Evolutionary conservation across 2,888 invertebrate species (phyloP), one percentile per base, ranked within the genome.

Genomic region (Eupithecia tripunctaria): DNA sequence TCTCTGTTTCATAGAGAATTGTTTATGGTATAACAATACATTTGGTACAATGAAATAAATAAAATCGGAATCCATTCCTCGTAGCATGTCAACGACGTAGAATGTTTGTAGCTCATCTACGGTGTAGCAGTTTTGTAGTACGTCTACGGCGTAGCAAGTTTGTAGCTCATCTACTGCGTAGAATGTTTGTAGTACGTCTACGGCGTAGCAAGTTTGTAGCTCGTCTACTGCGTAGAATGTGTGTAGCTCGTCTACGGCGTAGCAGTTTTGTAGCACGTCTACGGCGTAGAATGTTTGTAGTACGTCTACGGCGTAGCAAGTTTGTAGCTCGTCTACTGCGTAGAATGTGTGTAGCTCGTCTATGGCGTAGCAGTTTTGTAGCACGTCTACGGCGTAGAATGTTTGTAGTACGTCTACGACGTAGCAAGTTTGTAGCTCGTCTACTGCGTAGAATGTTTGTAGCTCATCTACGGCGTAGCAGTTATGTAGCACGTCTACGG

Each of bases 131-230:
- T 6, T 27, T 27, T 5, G 56, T 56, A 56, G 56, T 5, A 56
- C 29, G 29, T n/a, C 63, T 70, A 80, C 78, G 75, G 21, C 79
- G 82, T 84, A 81, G 81, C 75, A 25, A 29, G 70, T 79, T 68
- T 56, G 47, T 60, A 56, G 56, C 56, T 25, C 21, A 25, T n/a
- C 63, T 70, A 80, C 78, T 74, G 21, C 79, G 82, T 84, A 81
- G 81, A 76, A 25, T 29, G 68, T 79, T 68, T 41, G 47, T 60
- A 56, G 56, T 25, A 56, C 1, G 56, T 56, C 56, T 25, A 56
- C 14, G 43, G 4, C 18, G 18, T 43, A 43, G 43, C 0, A 43
- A 18, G 18, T 43, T 43, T 14, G 43, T 43, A 18, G 43, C 43
- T 0, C 0, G 36, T 36, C 36, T 8, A 36, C 36, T 7, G 7